Evolutionary conservation across 2,888 invertebrate genomes (phyloP).

Genomic region (Coelogynopora nodosa): DNA sequence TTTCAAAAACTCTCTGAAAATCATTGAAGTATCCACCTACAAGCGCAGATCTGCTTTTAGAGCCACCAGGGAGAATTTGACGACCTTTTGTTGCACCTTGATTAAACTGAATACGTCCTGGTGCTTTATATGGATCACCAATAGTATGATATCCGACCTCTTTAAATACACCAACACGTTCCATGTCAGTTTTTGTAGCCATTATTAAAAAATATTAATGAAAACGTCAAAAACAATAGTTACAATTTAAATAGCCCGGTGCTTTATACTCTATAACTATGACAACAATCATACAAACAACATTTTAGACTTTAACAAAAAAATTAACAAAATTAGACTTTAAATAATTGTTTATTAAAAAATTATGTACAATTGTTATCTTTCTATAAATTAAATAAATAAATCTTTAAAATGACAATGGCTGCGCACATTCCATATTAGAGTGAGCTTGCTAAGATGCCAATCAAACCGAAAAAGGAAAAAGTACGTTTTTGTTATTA

Average conservation of each 20-base stretch:
- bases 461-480: slow-evolving; percentile 9
- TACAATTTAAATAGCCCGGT: background rate
- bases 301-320: background rate
- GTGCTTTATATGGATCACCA: slow-evolving; percentile 56
- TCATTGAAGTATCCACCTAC: slow-evolving; percentile 60
- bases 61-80: slow-evolving; percentile 59
- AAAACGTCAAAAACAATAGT: background rate
- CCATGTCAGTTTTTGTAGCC: slow-evolving; percentile 58
- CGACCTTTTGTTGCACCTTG: slow-evolving; percentile 58
- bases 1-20: slow-evolving; percentile 57
- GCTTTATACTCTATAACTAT: background rate
- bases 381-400: background rate
- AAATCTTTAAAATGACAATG: background rate
- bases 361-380: too few species aligned
- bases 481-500: too few species aligned
- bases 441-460: background rate
- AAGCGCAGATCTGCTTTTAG: slow-evolving; percentile 55
- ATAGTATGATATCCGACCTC: slow-evolving; percentile 61
- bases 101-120: slow-evolving; percentile 56
- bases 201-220: slow-evolving; percentile 38
- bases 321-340: too few species aligned
- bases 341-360: too few species aligned
- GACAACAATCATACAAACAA: background rate
- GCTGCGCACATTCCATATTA: background rate
- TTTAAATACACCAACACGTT: slow-evolving; percentile 60